Conservation (phyloP, 2,797 vertebrate genomes). For the Rhinogobio ventralis region DNA sequence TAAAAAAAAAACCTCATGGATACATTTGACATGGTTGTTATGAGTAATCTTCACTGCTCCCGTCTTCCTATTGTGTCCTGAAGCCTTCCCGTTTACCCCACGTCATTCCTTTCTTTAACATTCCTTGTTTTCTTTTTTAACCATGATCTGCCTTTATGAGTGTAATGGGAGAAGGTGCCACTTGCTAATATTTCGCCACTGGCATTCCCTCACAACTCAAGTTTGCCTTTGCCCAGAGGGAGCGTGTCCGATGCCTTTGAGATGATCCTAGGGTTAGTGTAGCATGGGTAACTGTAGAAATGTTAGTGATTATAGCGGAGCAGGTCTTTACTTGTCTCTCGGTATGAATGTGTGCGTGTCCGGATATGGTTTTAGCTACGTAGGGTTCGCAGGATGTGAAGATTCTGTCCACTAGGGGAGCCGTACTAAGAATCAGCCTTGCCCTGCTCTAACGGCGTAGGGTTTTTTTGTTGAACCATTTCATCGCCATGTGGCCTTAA, state of each 20-base stretch:
- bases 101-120: slow-evolving; percentile 32
- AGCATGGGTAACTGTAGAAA: slow-evolving; percentile 25
- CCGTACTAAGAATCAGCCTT: slow-evolving; percentile 56
- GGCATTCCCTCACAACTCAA: slow-evolving; percentile 46
- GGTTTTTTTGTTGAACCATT: slow-evolving; percentile 41
- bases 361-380: slow-evolving; percentile 10
- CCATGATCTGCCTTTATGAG: slow-evolving; percentile 75
- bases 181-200: slow-evolving; percentile 28
- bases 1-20: slow-evolving; percentile 48
- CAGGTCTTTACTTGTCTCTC: slow-evolving; percentile 15
- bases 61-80: slow-evolving; percentile 56
- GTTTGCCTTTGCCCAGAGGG: slow-evolving; percentile 30
- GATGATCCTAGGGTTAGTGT: slow-evolving; percentile 40
- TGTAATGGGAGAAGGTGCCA: slow-evolving; percentile 45
- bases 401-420: slow-evolving; percentile 27
- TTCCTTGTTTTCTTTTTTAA: slow-evolving; percentile 49
- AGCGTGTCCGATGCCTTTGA: slow-evolving; percentile 44
- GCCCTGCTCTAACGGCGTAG: slow-evolving; percentile 40
- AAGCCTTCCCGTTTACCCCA: background rate
- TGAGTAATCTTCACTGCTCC: slow-evolving; percentile 53
- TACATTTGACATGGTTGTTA: slow-evolving; percentile 59
- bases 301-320: slow-evolving; percentile 22
- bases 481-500: slow-evolving; percentile 74
- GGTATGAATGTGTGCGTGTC: slow-evolving; percentile 15
- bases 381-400: slow-evolving; percentile 26